phyloP scores from a whole-genome alignment of 2,113 vertebrate genomes.

The Ciconia maguari region DNA sequence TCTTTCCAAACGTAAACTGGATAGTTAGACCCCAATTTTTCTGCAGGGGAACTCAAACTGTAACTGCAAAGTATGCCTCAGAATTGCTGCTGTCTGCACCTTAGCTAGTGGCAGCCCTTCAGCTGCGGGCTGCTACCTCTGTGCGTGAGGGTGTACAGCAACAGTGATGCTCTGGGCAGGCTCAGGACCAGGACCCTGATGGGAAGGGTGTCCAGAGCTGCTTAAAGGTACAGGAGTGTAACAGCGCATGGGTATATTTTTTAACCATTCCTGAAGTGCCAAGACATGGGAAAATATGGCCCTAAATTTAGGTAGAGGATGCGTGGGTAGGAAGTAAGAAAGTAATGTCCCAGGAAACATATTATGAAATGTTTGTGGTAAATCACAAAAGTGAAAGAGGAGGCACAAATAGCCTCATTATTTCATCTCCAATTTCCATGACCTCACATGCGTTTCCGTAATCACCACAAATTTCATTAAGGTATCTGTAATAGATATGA shows the following conservation, averaged over 20 bases:
- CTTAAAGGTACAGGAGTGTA: neutral
- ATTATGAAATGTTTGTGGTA: neutral
- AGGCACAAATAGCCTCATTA: neutral
- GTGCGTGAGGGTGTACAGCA: neutral
- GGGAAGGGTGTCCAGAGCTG: neutral
- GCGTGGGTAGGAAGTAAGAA: neutral
- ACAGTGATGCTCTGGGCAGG: neutral
- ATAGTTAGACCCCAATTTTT: neutral
- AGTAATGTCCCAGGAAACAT: neutral
- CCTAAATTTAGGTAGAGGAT: neutral
- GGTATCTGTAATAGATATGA: neutral
- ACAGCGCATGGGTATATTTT: neutral
- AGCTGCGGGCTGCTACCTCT: neutral
- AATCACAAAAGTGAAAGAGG: neutral
- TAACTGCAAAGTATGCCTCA: neutral
- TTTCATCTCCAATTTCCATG: neutral
- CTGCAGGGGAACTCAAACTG: neutral
- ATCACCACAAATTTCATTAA: neutral
- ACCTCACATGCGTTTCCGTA: neutral
- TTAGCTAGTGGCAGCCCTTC: neutral
- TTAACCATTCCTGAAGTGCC: neutral
- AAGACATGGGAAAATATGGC: neutral
- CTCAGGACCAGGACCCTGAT: neutral
- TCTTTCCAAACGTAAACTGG: neutral
- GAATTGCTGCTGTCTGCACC: neutral